phyloP scores from a whole-genome alignment of 1,140 invertebrate species.

The Glossosoma conforme region DNA sequence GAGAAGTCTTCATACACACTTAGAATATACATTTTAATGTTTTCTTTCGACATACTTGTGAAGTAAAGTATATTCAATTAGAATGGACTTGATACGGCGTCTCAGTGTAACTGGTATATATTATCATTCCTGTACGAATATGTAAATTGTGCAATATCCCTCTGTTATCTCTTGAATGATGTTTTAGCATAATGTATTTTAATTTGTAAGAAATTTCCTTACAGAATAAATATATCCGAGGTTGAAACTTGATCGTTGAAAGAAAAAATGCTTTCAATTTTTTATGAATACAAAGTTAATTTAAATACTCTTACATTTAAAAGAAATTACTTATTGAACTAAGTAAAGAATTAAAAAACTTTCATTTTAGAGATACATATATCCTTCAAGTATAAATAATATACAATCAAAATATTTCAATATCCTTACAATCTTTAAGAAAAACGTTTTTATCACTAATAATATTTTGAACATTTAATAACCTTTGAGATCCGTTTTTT shows the following conservation, averaged over 20 bases:
- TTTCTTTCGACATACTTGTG: not conserved
- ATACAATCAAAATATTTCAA: no score
- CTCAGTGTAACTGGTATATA: constrained; percentile 3
- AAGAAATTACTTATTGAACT: not conserved
- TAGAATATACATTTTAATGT: not conserved
- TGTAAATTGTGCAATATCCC: constrained; percentile 28
- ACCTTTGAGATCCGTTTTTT: no score
- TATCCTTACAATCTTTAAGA: no score
- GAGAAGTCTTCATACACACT: not conserved
- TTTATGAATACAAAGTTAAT: no score
- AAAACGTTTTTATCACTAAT: no score
- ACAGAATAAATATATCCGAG: constrained; percentile 2
- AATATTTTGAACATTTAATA: no score
- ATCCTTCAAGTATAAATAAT: no score
- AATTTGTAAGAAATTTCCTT: constrained; percentile 19
- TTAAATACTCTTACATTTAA: not conserved
- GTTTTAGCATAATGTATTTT: constrained; percentile 30
- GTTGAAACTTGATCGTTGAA: no score
- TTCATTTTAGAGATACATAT: no score
- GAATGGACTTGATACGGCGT: constrained; percentile 2
- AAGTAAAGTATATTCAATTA: constrained; percentile 9
- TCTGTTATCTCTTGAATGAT: constrained; percentile 26
- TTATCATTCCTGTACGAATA: constrained; percentile 25
- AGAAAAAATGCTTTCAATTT: no score
- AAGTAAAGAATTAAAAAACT: no score